Percentiles rank a stretch among this genome's conserved stretches.
Evolutionary conservation across 2,888 invertebrate species (phyloP).

Genomic region (Epirrhoe tristata): DNA sequence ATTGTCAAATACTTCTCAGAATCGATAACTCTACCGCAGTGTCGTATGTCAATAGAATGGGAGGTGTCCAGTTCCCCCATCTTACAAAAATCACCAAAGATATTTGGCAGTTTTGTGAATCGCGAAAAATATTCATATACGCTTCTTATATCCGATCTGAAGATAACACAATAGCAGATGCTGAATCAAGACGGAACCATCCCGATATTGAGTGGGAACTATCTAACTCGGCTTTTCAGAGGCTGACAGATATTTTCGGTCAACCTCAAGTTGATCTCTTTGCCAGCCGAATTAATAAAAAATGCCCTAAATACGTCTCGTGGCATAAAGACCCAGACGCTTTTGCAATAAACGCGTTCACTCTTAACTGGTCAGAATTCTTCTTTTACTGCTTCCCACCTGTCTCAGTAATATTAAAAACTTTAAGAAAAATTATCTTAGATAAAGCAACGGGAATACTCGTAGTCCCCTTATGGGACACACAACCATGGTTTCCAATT

Average conservation of each 20-base stretch:
- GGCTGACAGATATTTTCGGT: background rate
- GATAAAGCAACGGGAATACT: conserved; percentile 13
- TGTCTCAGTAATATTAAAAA: conserved; percentile 16
- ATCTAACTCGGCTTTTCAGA: background rate
- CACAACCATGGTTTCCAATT: conserved; percentile 4
- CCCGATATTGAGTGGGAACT: conserved; percentile 9
- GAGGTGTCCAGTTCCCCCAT: no score
- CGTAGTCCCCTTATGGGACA: conserved; percentile 12
- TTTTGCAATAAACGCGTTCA: conserved; percentile 11
- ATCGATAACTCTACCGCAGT: no score
- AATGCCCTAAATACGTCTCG: background rate
- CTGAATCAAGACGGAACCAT: conserved; percentile 7
- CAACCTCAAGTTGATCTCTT: background rate
- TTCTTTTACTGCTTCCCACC: conserved; percentile 20
- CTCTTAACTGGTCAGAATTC: conserved; percentile 8
- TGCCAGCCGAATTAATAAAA: background rate
- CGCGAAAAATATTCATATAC: background rate
- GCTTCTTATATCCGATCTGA: conserved; percentile 11
- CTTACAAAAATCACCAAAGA: background rate
- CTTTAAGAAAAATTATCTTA: conserved; percentile 10
- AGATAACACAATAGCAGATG: conserved; percentile 7
- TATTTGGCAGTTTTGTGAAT: conserved; percentile 2
- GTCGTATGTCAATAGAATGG: no score
- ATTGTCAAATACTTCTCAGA: no score
- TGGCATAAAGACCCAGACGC: conserved; percentile 20